Conservation (phyloP, 2,888 invertebrate genomes). For the Mesorhabditis belari region DNA sequence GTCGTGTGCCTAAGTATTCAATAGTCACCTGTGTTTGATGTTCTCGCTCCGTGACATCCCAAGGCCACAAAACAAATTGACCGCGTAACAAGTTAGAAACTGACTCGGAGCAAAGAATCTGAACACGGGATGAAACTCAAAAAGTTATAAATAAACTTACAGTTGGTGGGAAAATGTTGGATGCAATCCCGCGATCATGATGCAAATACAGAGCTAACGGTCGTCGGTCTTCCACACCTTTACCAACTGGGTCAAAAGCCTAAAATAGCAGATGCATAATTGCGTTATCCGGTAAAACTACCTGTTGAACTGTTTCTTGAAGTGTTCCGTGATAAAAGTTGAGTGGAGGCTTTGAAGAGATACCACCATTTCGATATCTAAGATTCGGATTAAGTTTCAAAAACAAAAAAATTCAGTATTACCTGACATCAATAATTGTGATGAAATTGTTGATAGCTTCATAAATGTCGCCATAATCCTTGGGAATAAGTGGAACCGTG, state of each 20-base stretch:
- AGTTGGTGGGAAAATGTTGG: conserved; percentile 78
- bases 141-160: background rate
- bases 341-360: conserved; percentile 6
- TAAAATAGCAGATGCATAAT: conserved; percentile 1
- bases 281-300: background rate
- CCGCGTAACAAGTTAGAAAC: conserved; percentile 79
- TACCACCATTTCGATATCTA: conserved; percentile 9
- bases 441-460: conserved; percentile 47
- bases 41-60: conserved; percentile 76
- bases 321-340: conserved; percentile 15
- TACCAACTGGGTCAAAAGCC: conserved; percentile 20
- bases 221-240: conserved; percentile 66
- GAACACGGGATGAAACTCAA: conserved; percentile 2
- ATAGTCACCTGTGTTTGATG: background rate
- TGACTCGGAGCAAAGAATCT: conserved; percentile 73
- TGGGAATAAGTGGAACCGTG: conserved; percentile 41
- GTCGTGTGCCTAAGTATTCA: no score
- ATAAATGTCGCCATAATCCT: conserved; percentile 25
- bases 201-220: conserved; percentile 89
- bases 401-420: background rate
- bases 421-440: conserved; percentile 40
- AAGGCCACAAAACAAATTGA: conserved; percentile 89
- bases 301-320: background rate
- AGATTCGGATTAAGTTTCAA: no score
- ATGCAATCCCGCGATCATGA: conserved; percentile 85